Conservation (phyloP, 30 jellyfish, hydroid and myxozoan species). For the Sanderia malayensis region DNA sequence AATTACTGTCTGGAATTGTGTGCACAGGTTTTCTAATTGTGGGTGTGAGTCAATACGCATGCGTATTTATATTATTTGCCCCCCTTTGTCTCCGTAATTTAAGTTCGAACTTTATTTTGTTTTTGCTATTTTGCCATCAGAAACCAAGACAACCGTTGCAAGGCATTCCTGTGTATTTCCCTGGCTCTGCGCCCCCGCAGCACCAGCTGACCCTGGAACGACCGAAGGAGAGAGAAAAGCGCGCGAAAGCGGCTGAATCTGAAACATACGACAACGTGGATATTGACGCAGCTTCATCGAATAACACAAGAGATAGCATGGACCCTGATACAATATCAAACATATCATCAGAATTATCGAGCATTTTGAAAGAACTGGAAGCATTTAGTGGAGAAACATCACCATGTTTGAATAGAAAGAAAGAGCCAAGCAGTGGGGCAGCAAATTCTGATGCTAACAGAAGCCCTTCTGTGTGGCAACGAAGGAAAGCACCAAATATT, state of each 20-base stretch:
- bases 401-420: conserved; percentile 41
- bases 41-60: too few relatives aligned
- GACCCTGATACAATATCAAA: conserved; percentile 87
- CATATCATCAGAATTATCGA: conserved; percentile 78
- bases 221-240: conserved; percentile 29
- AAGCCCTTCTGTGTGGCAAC: conserved; percentile 62
- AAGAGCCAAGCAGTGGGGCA: conserved; percentile 9
- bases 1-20: too few relatives aligned
- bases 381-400: conserved; percentile 72
- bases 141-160: conserved; percentile 27
- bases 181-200: conserved; percentile 95
- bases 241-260: background rate
- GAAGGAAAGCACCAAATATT: conserved; percentile 45
- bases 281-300: conserved; percentile 33
- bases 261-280: conserved; percentile 44
- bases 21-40: too few relatives aligned
- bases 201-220: conserved; percentile 84
- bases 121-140: too few relatives aligned
- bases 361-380: conserved; percentile 80
- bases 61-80: too few relatives aligned
- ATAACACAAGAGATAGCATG: conserved; percentile 56
- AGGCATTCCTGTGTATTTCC: conserved; percentile 91
- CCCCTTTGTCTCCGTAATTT: too few relatives aligned
- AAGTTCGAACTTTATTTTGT: too few relatives aligned
- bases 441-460: conserved; percentile 19